A percentile compares a stretch with the other conserved stretches of the same genome.
Conservation (phyloP, 2,797 vertebrate species). For the Schizopygopsis malacanthus region DNA sequence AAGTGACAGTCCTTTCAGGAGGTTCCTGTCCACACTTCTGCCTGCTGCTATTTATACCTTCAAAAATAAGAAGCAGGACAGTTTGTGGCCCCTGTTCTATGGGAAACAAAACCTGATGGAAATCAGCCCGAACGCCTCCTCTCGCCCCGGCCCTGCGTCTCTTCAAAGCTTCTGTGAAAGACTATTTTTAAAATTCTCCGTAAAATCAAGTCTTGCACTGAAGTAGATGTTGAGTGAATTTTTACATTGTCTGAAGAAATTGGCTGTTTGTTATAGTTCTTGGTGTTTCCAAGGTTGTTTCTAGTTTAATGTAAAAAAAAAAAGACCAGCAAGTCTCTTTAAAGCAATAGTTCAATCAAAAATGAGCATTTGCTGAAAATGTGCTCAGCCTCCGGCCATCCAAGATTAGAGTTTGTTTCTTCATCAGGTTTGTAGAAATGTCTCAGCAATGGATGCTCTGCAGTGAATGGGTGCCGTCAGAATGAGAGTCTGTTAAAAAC, state of each 20-base stretch:
- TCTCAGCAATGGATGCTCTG: neutral
- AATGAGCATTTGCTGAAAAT: neutral
- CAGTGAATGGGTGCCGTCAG: neutral
- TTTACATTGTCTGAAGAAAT: neutral
- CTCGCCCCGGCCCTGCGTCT: neutral
- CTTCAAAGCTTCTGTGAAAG: neutral
- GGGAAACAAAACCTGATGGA: slow-evolving; percentile 62
- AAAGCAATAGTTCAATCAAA: neutral
- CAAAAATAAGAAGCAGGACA: slow-evolving; percentile 64
- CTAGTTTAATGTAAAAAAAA: neutral
- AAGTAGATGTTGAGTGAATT: too few species aligned
- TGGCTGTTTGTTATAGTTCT: neutral
- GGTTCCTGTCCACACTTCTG: slow-evolving; percentile 64
- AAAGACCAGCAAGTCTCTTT: neutral
- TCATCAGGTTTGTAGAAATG: neutral
- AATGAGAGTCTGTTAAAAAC: neutral
- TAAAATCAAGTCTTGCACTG: neutral
- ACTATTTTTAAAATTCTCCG: neutral
- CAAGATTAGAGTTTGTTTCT: neutral
- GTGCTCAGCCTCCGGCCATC: neutral
- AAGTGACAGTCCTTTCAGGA: slow-evolving; percentile 58
- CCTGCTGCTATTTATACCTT: slow-evolving; percentile 60
- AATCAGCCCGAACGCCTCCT: slow-evolving; percentile 6
- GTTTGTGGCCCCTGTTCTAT: slow-evolving; percentile 50
- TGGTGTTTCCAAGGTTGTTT: neutral